Percentiles rank a stretch among this genome's conserved stretches.
phyloP scores from a whole-genome alignment of 2,888 invertebrate species.

The Luperina nickerlii region DNA sequence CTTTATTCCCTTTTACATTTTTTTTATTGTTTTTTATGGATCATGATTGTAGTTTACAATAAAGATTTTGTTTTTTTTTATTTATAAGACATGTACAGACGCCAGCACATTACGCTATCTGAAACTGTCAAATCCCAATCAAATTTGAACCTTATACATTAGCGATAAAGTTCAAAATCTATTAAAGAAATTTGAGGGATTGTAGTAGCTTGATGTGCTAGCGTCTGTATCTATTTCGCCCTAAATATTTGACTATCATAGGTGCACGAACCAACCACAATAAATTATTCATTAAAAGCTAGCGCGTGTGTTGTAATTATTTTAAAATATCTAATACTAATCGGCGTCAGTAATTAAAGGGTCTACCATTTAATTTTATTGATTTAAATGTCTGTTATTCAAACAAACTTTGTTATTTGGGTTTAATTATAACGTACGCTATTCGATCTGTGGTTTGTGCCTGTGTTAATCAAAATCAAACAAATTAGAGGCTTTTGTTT shows the following conservation, averaged over 20 bases:
- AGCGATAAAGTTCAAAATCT: too few relatives aligned
- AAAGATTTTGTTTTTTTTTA: too few relatives aligned
- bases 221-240: background rate
- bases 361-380: slow-evolving; percentile 54
- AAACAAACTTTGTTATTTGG: slow-evolving; percentile 43
- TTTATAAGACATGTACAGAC: too few relatives aligned
- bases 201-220: too few relatives aligned
- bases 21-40: too few relatives aligned
- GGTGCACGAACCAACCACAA: background rate
- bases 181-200: too few relatives aligned
- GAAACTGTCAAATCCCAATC: too few relatives aligned
- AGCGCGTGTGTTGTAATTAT: slow-evolving; percentile 43
- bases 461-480: slow-evolving; percentile 33
- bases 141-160: too few relatives aligned
- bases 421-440: slow-evolving; percentile 48
- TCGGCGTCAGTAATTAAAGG: slow-evolving; percentile 63
- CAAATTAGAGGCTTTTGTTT: slow-evolving; percentile 24
- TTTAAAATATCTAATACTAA: slow-evolving; percentile 53
- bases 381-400: slow-evolving; percentile 63
- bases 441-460: slow-evolving; percentile 24
- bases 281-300: slow-evolving; percentile 21
- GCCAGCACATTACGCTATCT: too few relatives aligned
- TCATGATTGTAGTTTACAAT: too few relatives aligned
- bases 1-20: too few relatives aligned
- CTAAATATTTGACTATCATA: background rate